Evolutionary conservation across 2,797 vertebrate species (phyloP).

Genomic region (Pseudotriccus pelzelni): DNA sequence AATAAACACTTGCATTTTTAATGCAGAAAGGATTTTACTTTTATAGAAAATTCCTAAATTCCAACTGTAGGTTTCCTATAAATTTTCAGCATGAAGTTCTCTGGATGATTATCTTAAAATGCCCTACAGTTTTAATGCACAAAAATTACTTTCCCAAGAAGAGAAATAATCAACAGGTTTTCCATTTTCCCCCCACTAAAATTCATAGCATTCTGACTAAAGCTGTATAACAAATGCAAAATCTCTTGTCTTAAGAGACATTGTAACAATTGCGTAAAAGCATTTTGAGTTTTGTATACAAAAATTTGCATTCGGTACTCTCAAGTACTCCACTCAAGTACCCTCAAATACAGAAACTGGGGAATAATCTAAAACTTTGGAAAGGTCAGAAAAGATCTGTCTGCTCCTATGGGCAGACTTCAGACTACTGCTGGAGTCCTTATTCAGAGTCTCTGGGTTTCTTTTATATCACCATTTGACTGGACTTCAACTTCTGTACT

Average conservation of each 20-base stretch:
- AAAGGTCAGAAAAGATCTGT: not conserved
- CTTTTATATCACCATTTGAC: not conserved
- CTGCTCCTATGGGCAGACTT: not conserved
- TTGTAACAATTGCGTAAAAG: not conserved
- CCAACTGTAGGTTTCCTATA: not conserved
- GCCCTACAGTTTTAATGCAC: not conserved
- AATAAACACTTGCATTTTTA: not conserved
- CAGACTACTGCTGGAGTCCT: not conserved
- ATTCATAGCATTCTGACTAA: not conserved
- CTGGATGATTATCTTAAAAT: not conserved
- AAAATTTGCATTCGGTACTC: not conserved
- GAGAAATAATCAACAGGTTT: not conserved
- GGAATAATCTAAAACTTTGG: not conserved
- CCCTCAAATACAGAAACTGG: not conserved
- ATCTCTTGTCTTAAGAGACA: not conserved
- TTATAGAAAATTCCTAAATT: not conserved
- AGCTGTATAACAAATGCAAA: not conserved
- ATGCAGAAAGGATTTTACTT: not conserved
- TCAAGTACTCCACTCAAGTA: not conserved
- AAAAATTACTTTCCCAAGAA: not conserved
- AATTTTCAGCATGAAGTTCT: not conserved
- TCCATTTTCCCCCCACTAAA: not conserved
- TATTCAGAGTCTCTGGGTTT: rapidly evolving
- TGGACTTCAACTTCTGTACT: not conserved
- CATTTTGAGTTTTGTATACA: not conserved